phyloP scores from a whole-genome alignment of 2,797 vertebrate species.

The Galaxias olidus region DNA sequence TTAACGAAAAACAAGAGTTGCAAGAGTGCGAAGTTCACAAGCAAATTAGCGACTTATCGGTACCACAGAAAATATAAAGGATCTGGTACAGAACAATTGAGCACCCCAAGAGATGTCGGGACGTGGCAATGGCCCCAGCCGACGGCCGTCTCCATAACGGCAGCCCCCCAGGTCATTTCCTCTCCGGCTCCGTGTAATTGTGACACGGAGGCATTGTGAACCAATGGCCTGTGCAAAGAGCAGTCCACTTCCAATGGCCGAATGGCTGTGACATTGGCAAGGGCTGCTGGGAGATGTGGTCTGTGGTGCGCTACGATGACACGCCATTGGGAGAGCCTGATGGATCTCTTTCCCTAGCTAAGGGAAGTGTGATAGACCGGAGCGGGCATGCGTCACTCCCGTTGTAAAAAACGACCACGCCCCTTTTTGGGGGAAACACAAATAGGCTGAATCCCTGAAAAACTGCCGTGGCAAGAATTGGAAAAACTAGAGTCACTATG shows the following conservation, averaged over 20 bases:
- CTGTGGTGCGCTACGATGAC: no score
- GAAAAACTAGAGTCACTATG: no score
- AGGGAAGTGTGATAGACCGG: no score
- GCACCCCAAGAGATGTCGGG: slow-evolving; percentile 30
- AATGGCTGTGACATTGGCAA: slow-evolving; percentile 29
- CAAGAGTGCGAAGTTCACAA: no score
- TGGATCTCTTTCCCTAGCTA: slow-evolving; percentile 16
- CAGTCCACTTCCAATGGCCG: slow-evolving; percentile 15
- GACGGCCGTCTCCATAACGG: neutral
- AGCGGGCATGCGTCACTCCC: no score
- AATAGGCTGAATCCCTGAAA: no score
- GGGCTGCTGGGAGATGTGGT: slow-evolving; percentile 18
- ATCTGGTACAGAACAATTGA: neutral
- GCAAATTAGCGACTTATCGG: slow-evolving; percentile 19
- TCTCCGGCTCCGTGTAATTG: slow-evolving; percentile 17
- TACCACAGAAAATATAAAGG: slow-evolving; percentile 15
- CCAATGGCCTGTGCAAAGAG: neutral
- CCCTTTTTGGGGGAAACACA: no score
- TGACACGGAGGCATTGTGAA: slow-evolving; percentile 21
- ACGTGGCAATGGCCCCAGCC: slow-evolving; percentile 1
- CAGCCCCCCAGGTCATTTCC: slow-evolving; percentile 1
- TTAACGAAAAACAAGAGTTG: no score
- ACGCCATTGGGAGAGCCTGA: slow-evolving; percentile 5
- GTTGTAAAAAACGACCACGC: no score
- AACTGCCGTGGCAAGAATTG: no score